Evolutionary conservation across 2,888 invertebrate species (phyloP).

Genomic region (Athalia circularis): DNA sequence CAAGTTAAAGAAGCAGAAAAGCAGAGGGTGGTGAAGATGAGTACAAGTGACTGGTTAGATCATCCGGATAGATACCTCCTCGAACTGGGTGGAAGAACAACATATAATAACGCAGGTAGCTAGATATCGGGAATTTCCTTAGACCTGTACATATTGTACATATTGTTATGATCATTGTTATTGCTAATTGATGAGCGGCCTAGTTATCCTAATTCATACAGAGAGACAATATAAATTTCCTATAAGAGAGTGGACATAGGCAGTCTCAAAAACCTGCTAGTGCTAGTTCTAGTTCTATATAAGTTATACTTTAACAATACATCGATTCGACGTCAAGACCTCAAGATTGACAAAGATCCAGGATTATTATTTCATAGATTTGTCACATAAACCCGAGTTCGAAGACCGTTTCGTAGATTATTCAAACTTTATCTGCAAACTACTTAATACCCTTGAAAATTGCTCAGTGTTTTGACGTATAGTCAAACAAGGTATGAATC

Average conservation of each 20-base stretch:
- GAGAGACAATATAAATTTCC: conserved; percentile 32
- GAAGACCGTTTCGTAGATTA: neutral
- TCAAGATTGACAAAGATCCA: too few species aligned
- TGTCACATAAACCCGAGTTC: too few species aligned
- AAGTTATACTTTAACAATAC: too few species aligned
- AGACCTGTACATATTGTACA: conserved; percentile 48
- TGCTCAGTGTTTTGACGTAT: neutral
- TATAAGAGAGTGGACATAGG: conserved; percentile 29
- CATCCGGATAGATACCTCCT: conserved; percentile 95
- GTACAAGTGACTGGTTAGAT: conserved; percentile 94
- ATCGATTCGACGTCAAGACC: neutral
- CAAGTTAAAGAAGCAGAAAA: conserved; percentile 92
- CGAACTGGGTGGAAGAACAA: conserved; percentile 89
- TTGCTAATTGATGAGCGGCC: conserved; percentile 22
- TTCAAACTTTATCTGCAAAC: neutral
- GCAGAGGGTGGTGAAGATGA: conserved; percentile 89
- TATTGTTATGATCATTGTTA: conserved; percentile 31
- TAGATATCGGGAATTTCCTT: conserved; percentile 61
- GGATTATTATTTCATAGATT: too few species aligned
- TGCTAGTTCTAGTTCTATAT: too few species aligned
- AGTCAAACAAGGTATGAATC: neutral
- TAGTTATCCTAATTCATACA: neutral
- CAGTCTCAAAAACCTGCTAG: neutral
- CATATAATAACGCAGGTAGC: conserved; percentile 84
- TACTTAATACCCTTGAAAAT: neutral